Base-by-base conservation (phyloP, 2,888 invertebrate genomes). In the Villa cingulata region DNA sequence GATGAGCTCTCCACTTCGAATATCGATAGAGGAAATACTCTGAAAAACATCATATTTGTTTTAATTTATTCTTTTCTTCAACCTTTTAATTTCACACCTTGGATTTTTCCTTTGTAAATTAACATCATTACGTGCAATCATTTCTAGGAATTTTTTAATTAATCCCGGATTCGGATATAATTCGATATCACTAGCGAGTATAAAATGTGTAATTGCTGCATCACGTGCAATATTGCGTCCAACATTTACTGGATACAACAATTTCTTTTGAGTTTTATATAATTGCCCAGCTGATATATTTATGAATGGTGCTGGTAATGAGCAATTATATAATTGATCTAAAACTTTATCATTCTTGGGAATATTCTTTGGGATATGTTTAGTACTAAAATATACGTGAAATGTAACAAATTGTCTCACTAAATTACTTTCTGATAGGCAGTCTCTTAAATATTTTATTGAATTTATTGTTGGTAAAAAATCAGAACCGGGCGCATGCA, bases 221-320 rank as follows among this genome's bases (percentile, higher is more conserved):
- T 87, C 86, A 41, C 91, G 74, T 1, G 91, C 91, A n/a, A 90
- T 76, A 66, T 91, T 91, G 29, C 91, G 74, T 0, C 87, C 90
- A 12, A 90, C 86, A 66, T 92, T 92, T 48, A 92, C 86, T 3
- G 91, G 91, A 64, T 92, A 92, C 19, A 88, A 69, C 12, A 91
- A 73, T 59, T 82, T 85, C 64, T 86, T 86, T 58, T 81, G 78
- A 44, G 78, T 77, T 71, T 85, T 88, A 68, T 86, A 88, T 59
- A 86, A 78, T 51, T 77, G 75, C 0, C 78, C 75, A 2, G 74
- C 68, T 52, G 77, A 76, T 37, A 80, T 73, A 58, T 80, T 80
- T 42, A 72, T 65, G 71, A 80, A 88, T 0, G 88, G 86, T 6
- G 86, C 75, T 10, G 74, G 70, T 42, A 72, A 59, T n/a, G 80